Evolutionary conservation across 2,888 invertebrate genomes (phyloP), one percentile per base, ranked within the genome.

Genomic region (Trachelus tabidus): DNA sequence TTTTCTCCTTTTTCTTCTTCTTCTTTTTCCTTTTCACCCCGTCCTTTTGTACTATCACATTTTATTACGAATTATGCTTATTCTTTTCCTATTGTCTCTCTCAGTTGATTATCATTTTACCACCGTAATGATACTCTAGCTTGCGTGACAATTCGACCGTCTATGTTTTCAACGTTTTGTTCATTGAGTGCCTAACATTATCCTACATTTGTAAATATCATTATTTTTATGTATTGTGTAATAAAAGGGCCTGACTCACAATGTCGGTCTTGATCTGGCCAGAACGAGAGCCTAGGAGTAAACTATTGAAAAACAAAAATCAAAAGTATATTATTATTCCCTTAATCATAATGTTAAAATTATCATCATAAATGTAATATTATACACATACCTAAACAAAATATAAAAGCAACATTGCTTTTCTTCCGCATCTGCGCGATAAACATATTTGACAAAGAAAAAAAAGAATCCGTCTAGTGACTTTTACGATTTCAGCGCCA

Each of bases 131-230:
- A 56, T 23, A 56, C 2, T 9, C 6, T 23, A 56, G 56, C 23
- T 56, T 56, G 23, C 56, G 56, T 23, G 56, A 56, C 73, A 68
- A 78, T 68, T 78, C 76, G 73, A 79, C 68, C 73, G 37, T 76
- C 78, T 79, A 76, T 79, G 76, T 76, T 79, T 86, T 87, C 82
- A 84, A 81, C 79, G 81, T 89, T 89, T 87, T 86, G 87, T 89
- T 89, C 86, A 87, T 89, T 89, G 89, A 89, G 89, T 89, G 89
- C 89, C 89, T 88, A 88, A 89, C 85, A 85, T 87, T 88, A 87
- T 87, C 84, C 86, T 89, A 88, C 86, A 89, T 89, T 89, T 89
- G 89, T 89, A 89, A 87, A 89, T 89, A 89, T 84, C 88, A 89
- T 89, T 89, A 89, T 89, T 89, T 89, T 89, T 89, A 88, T 88